phyloP scores from a whole-genome alignment of 92 coral and sea anemone genomes.

The Anthopleura xanthogrammica region DNA sequence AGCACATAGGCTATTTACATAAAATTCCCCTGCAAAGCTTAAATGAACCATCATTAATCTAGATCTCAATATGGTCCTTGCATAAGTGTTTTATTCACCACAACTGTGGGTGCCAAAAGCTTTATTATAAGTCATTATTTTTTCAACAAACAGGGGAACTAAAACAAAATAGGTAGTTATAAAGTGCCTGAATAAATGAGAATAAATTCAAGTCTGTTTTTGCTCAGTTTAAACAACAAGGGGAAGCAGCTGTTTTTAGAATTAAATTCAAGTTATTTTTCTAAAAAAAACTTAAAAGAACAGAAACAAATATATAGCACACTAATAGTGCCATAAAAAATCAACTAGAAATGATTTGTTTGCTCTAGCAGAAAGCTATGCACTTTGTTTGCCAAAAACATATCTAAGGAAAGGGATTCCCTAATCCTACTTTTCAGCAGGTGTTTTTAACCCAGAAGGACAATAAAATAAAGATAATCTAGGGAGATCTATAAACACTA shows the following conservation, averaged over 20 bases:
- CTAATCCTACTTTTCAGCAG: not conserved
- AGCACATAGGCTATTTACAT: not conserved
- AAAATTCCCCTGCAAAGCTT: not conserved
- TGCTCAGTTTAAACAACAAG: not conserved
- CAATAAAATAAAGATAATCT: slow-evolving; percentile 8
- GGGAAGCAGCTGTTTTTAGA: not conserved
- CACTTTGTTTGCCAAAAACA: not conserved
- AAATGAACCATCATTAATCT: not conserved
- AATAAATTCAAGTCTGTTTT: not conserved
- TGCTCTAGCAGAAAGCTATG: not conserved
- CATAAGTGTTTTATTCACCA: not conserved
- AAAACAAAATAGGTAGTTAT: not conserved
- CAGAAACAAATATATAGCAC: not conserved
- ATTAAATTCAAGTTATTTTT: not conserved
- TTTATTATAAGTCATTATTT: not conserved
- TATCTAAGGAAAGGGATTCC: not conserved
- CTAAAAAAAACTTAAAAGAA: not conserved
- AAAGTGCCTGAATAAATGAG: not conserved
- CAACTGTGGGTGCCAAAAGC: not conserved
- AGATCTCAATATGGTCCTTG: not conserved
- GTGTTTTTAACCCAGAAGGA: not conserved
- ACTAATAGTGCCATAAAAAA: not conserved
- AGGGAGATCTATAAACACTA: not conserved
- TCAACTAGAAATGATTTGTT: not conserved
- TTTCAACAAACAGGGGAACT: too few relatives aligned